Evolutionary conservation across 2,113 vertebrate genomes (phyloP).

Genomic region (Gopherus evgoodei): DNA sequence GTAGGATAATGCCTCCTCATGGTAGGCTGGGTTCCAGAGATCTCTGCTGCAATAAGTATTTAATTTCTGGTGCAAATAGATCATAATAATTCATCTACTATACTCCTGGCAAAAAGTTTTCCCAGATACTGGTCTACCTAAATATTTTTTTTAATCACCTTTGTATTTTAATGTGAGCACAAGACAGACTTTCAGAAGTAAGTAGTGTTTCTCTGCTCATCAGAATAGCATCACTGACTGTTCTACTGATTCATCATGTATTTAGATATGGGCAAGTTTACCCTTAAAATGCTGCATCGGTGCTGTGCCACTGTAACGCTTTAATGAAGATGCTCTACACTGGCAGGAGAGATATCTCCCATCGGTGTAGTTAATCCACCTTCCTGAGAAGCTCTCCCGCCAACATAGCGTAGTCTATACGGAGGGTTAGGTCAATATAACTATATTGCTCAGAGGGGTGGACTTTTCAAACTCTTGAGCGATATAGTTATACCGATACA

Average conservation of each 20-base stretch:
- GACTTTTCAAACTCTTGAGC: background rate
- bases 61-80: conserved; percentile 28
- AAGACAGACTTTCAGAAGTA: background rate
- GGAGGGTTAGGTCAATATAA: background rate
- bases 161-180: background rate
- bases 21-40: conserved; percentile 27
- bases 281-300: no score
- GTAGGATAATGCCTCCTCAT: conserved; percentile 45
- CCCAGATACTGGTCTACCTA: conserved; percentile 41
- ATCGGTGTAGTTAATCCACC: no score
- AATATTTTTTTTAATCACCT: conserved; percentile 41
- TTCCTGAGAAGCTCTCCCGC: background rate
- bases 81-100: conserved; percentile 33
- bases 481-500: no score
- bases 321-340: background rate
- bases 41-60: background rate
- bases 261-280: background rate
- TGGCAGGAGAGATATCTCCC: no score
- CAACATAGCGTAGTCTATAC: background rate
- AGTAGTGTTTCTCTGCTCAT: conserved; percentile 34
- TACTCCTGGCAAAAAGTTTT: conserved; percentile 15
- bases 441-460: background rate
- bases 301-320: no score
- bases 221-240: background rate
- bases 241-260: conserved; percentile 15